Base-by-base conservation (phyloP, 2,113 vertebrate genomes). In the Lepisosteus osseus region DNA sequence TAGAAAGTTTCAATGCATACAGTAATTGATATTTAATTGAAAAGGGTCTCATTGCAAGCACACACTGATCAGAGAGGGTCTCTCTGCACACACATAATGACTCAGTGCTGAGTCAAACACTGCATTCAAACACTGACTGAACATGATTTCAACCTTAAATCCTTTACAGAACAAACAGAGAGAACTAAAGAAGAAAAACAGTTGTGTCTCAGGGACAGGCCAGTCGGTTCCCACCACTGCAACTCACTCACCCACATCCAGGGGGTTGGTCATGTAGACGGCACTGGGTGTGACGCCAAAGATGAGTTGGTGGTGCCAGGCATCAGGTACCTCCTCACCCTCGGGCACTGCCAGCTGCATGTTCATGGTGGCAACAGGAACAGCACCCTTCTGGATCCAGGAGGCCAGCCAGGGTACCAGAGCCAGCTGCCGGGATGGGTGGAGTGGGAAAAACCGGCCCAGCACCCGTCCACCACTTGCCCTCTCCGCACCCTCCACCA, bases 251-350 rank as follows among this genome's bases (percentile, higher is more conserved):
- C 91, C 90, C 1, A 90, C 78, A 70, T 92, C 90, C 65, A 93
- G 67, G 41, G 90, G 91, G 68, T 92, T 93, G 43, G 90, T 87
- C 91, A 92, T 91, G 77, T 88, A 93, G 11, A 92, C 80, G 0
- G 82, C 75, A 0, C 80, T 73, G 0, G 83, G 73, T 0, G 71
- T 70, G 0, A 88, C 89, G 1, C 91, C 89, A 12, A 93, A 93
- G 59, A 93, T 81, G 54, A 93, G 87, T 79, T 93, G 91, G 57
- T 92, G 91, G 78, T 92, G 91, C 90, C 91, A 93, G 71, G 91
- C 90, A 63, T 93, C 91, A 0, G 90, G 91, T 3, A 91, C 80
- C 74, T 92, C 89, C 73, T 92, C 86, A 29, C 86, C 90, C 11
- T 85, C 51, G 0, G 89, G 78, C 3, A 89, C 88, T 0, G 76